phyloP scores from a whole-genome alignment of 1,140 invertebrate species.

The Megalopta genalis region DNA sequence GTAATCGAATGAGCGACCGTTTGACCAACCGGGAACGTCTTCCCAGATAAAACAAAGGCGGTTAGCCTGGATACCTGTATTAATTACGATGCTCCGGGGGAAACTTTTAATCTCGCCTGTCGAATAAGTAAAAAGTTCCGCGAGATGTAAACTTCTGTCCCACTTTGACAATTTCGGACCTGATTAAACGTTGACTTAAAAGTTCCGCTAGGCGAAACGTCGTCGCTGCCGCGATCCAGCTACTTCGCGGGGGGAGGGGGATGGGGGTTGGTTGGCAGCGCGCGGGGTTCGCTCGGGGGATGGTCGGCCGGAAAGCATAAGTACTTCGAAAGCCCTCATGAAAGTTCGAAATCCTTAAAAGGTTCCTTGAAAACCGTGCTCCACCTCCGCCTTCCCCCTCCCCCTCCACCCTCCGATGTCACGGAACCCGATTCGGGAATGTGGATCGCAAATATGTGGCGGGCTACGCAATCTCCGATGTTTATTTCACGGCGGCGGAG shows the following conservation, averaged over 20 bases:
- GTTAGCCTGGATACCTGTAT: background rate
- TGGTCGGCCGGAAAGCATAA: background rate
- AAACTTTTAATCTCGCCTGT: conserved; percentile 1
- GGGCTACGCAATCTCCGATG: background rate
- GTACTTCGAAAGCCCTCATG: background rate
- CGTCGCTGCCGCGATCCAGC: background rate
- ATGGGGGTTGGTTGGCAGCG: background rate
- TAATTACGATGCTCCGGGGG: background rate
- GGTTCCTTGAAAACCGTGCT: background rate
- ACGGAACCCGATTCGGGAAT: background rate
- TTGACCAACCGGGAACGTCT: background rate
- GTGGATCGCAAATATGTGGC: background rate
- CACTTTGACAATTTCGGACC: conserved; percentile 28
- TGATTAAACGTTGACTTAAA: conserved; percentile 31
- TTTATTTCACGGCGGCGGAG: background rate
- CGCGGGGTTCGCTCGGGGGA: no score
- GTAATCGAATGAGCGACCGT: background rate
- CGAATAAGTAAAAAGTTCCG: background rate
- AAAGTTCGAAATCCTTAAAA: conserved; percentile 6
- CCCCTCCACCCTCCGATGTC: no score
- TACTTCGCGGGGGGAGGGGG: no score
- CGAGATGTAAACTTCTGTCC: conserved; percentile 2
- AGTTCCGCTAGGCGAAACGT: conserved; percentile 15
- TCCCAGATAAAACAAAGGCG: background rate
- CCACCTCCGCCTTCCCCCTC: no score